Evolutionary conservation across 1,140 invertebrate species (phyloP), one percentile per base, ranked within the genome.

Genomic region (Brachionus manjavacas): DNA sequence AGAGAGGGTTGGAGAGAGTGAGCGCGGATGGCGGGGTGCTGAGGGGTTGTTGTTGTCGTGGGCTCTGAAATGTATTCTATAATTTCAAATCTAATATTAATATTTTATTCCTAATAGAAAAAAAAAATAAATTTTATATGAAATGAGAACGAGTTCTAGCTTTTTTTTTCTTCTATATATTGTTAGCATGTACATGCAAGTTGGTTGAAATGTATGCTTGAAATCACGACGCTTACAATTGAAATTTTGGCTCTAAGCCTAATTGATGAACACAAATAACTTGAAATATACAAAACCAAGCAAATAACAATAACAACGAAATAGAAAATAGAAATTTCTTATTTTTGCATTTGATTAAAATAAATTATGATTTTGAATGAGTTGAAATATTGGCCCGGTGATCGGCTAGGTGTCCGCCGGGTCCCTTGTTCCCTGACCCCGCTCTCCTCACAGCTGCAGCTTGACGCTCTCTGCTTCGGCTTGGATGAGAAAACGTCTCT

Each of bases 181-280:
- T 68, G 11, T 14, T n/a, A 70, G 35, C 39, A 68, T n/a, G 25
- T 76, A 76, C 72, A 76, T 76, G 41, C 72, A 76, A 76, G 41
- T 46, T 46, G 16, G 11, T 76, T 43, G 28, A 72, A 72, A 72
- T 72, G 68, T 72, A 72, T 72, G 68, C 68, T 72, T 72, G n/a
- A 39, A 46, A 46, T 76, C 72, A 46, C 72, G 72, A 76, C 72
- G 72, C 72, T 76, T 72, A 46, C 39, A 43, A 46, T 76, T 76
- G 72, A 76, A 76, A 46, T 46, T 76, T 76, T 76, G 72, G 72
- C 72, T 76, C 41, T 76, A 76, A 76, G 72, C 72, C 72, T 76
- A 76, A 76, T 76, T 76, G 41, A 76, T 68, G 64, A 68, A 25
- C 28, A 28, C 23, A 68, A 68, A 68, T 68, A 68, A 35, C n/a